Evolutionary conservation across 2,888 invertebrate species (phyloP), one percentile per base, ranked within the genome.

Genomic region (Unio delphinus): DNA sequence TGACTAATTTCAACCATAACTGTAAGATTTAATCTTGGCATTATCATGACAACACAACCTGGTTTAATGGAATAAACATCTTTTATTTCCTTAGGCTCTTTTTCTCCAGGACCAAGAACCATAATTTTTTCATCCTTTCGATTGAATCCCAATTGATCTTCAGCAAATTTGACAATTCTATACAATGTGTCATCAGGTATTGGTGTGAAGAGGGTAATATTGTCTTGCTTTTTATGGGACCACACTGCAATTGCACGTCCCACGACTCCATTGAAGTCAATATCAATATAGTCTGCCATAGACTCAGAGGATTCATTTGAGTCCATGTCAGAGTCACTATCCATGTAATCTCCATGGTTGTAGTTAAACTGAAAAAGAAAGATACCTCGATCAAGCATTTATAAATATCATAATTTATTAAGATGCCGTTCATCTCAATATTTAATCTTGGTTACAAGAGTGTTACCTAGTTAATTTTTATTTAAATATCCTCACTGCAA

Each of bases 211-310:
- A 86, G 74, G 18, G 79, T 78, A 15, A 85, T 71, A n/a, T 75
- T 80, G 61, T 86, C 81, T 3, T 78, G 80, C 26, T 74, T 74
- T 18, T 69, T 73, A 69, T 80, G 80, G 3, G 83, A 81, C 85
- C 86, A 86, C 17, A 86, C 71, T 0, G 79, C 83, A 23, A 86
- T 74, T 15, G 82, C 76, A 59, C 80, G 76, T 1, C 83, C 83
- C 28, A 81, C 67, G 1, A 80, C 72, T 17, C 74, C 71, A 45
- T 78, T 75, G 55, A 80, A 69, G 68, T 80, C 76, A 15, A 83
- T 68, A 55, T 78, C 73, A 2, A 73, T 73, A 61, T 72, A 76
- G 20, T 75, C 73, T 15, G 74, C 68, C 18, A 69, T 60, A 62
- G 67, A 65, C 15, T 76, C 75, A 3, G 68, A 58, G 7, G 70